Conservation (phyloP, 2,888 invertebrate genomes). For the Monochamus alternatus region DNA sequence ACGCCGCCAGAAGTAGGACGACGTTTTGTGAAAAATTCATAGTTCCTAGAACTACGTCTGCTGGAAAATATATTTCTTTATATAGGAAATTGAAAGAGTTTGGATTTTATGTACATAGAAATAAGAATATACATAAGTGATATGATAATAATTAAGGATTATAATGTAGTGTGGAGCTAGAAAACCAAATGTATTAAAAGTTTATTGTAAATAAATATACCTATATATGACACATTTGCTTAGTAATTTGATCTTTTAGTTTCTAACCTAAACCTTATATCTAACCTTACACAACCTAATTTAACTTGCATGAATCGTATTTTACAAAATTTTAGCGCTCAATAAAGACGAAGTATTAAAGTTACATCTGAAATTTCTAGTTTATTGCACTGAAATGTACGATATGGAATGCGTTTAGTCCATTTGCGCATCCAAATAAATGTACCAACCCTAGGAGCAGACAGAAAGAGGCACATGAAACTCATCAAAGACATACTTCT, state of each 20-base stretch:
- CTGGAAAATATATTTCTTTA: conserved; percentile 88
- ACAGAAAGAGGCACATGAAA: too few species aligned
- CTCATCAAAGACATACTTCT: too few species aligned
- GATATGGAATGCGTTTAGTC: too few species aligned
- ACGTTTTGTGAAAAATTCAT: conserved; percentile 87
- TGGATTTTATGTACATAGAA: conserved; percentile 73
- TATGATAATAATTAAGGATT: neutral
- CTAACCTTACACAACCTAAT: too few species aligned
- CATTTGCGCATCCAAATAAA: too few species aligned
- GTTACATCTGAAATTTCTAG: too few species aligned
- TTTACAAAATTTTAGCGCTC: too few species aligned
- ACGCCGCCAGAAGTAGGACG: conserved; percentile 79
- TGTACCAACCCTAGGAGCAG: too few species aligned
- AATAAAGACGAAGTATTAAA: too few species aligned
- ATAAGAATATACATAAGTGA: conserved; percentile 41
- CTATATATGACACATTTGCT: neutral
- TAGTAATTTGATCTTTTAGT: neutral
- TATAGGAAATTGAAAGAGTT: conserved; percentile 80
- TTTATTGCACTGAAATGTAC: too few species aligned
- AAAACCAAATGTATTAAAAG: neutral
- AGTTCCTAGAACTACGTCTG: conserved; percentile 85
- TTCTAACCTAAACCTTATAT: too few species aligned
- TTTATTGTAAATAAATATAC: neutral
- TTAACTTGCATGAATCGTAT: too few species aligned
- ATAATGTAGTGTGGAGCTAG: neutral